Base-by-base conservation (phyloP, 2,113 vertebrate genomes). In the Ivindomyrus marchei region DNA sequence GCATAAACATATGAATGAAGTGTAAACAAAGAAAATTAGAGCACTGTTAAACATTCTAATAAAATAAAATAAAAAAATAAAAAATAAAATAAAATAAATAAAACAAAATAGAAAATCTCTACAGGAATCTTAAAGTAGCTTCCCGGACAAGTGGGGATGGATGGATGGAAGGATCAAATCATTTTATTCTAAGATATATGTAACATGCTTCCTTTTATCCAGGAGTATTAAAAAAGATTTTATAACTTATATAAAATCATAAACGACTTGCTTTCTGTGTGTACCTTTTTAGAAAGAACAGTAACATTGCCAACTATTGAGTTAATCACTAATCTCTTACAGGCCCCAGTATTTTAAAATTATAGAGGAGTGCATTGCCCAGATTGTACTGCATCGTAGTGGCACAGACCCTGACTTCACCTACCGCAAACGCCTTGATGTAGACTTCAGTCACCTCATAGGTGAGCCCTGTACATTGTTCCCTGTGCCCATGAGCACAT, bases 261-360 rank as follows among this genome's bases (percentile, higher is more conserved):
- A 27, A 46, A 10, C 0, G 3, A 21, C 21, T 27, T 66, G n/a
- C 52, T 88, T 46, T 58, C 39, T 39, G 42, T 13, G 8, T 36
- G 6, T 62, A 36, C 87, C 31, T 66, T n/a, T 46, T 88, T 31
- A 24, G 13, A 88, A 88, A 62, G 24, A 88, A 42, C 21, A 2
- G 52, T n/a, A 17, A 27, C 56, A 50, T 24, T 31, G 24, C 42
- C 58, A 62, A 42, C n/a, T 52, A 2, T 36, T 87, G n/a, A 27
- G 46, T 52, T 83, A 50, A 8, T 50, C 58, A 11, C 89, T 62
- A 90, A 19, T 93, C 45, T 91, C 10, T 92, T 93, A 91, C 93
- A 99, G 98, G 93, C 96, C 97, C 46, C 97, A 98, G 90, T 99
- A 99, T 94, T 99, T 99, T 95, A 99, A 97, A 95, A 95, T 99